phyloP scores from a whole-genome alignment of 1,140 invertebrate genomes.

The Danaus melanippus region DNA sequence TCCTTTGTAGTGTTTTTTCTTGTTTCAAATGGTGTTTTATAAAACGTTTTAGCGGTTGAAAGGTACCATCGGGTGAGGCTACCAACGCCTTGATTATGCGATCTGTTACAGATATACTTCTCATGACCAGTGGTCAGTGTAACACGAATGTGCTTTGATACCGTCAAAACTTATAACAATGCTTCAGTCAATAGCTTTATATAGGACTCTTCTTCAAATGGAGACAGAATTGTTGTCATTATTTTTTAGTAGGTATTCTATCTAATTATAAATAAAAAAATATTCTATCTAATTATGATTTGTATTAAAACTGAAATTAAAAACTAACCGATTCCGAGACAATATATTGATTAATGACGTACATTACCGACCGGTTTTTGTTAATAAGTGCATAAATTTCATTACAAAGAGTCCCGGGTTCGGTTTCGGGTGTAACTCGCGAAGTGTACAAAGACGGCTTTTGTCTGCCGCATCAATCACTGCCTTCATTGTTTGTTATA shows the following conservation, averaged over 20 bases:
- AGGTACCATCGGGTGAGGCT: slow-evolving; percentile 41
- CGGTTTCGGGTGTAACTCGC: slow-evolving; percentile 34
- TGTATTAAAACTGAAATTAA: too few species aligned
- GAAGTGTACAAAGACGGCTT: slow-evolving; percentile 46
- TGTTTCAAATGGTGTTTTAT: slow-evolving; percentile 44
- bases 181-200: too few species aligned
- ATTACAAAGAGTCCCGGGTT: slow-evolving; percentile 35
- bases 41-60: slow-evolving; percentile 53
- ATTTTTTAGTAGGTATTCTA: too few species aligned
- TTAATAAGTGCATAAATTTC: slow-evolving; percentile 55
- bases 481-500: slow-evolving; percentile 53
- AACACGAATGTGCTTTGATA: slow-evolving; percentile 9
- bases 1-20: slow-evolving; percentile 45
- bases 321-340: slow-evolving; percentile 1
- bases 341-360: slow-evolving; percentile 52
- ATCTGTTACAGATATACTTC: slow-evolving; percentile 43
- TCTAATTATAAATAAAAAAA: too few species aligned
- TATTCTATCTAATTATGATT: too few species aligned
- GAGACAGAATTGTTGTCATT: too few species aligned
- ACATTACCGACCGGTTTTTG: slow-evolving; percentile 54
- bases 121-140: slow-evolving; percentile 18
- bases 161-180: not conserved
- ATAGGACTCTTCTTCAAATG: too few species aligned
- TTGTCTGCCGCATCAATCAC: slow-evolving; percentile 66
- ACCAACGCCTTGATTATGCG: slow-evolving; percentile 34